phyloP scores from a whole-genome alignment of 2,113 vertebrate species.

The Eulemur rufifrons region DNA sequence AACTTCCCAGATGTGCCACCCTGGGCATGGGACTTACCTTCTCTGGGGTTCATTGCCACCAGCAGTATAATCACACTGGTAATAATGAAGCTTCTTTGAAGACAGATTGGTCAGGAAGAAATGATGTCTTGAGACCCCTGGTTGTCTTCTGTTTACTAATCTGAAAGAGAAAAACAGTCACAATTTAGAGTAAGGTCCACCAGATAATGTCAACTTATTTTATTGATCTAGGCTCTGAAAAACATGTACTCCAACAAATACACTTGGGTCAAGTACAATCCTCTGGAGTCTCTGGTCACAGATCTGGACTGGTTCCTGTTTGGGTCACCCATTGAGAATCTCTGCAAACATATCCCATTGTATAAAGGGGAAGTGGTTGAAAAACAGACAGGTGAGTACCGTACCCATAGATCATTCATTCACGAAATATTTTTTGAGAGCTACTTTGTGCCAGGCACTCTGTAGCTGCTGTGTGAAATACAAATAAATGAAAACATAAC shows the following conservation, averaged over 20 bases:
- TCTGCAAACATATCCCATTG: constrained; percentile 82
- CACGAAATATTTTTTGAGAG: not conserved
- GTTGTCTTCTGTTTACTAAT: not conserved
- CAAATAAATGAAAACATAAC: not conserved
- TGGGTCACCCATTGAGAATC: constrained; percentile 72
- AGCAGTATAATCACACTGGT: not conserved
- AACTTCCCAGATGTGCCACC: not conserved
- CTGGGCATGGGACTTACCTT: not conserved
- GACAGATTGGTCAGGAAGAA: not conserved
- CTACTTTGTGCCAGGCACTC: not conserved
- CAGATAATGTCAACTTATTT: not conserved
- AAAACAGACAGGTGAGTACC: constrained; percentile 73
- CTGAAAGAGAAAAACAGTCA: not conserved
- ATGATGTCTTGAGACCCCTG: not conserved
- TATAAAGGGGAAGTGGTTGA: constrained; percentile 65
- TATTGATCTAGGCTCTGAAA: constrained; percentile 71
- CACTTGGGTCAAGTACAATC: constrained; percentile 77
- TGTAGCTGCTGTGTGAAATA: not conserved
- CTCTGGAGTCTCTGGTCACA: constrained; percentile 55
- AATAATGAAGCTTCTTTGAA: not conserved
- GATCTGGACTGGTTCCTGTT: constrained; percentile 72
- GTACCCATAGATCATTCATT: constrained; percentile 44
- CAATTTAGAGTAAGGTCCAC: not conserved
- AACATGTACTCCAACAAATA: constrained; percentile 66
- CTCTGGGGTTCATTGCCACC: not conserved